Percentiles rank a stretch among this genome's conserved stretches.
phyloP scores from a whole-genome alignment of 2,797 vertebrate genomes.

The Phrynocephalus vlangalii region DNA sequence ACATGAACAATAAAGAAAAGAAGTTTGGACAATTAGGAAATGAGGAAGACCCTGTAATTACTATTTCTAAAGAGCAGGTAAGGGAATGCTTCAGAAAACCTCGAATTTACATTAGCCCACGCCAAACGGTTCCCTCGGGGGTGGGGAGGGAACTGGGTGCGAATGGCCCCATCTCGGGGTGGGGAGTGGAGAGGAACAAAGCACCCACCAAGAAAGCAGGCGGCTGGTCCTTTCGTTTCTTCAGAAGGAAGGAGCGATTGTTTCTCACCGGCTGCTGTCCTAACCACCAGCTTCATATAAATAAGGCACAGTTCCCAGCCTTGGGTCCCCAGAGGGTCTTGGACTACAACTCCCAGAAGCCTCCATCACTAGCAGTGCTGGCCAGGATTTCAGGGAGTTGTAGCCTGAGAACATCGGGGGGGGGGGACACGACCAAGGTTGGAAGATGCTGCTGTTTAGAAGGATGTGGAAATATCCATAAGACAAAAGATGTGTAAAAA shows the following conservation, averaged over 20 bases:
- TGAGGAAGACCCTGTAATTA: constrained; percentile 82
- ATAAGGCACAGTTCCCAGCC: neutral
- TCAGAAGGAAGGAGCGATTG: neutral
- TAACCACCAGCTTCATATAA: neutral
- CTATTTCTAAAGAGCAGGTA: constrained; percentile 76
- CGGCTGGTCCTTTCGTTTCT: constrained; percentile 18
- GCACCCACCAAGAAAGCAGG: constrained; percentile 11
- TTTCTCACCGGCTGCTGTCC: neutral
- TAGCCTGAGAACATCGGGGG: no score
- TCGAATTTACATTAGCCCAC: constrained; percentile 50
- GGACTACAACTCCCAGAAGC: no score
- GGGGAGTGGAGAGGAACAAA: constrained; percentile 31
- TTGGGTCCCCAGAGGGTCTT: no score
- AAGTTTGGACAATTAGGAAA: constrained; percentile 84
- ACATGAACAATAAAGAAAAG: constrained; percentile 84
- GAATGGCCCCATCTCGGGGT: neutral
- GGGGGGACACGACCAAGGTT: no score
- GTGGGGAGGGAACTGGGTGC: neutral
- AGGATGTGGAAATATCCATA: neutral
- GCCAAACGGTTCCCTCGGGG: constrained; percentile 2
- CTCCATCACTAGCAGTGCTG: no score
- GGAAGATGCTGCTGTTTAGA: no score
- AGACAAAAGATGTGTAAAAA: neutral
- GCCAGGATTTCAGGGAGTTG: no score
- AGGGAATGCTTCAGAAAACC: constrained; percentile 67